Conservation (phyloP, 1,140 invertebrate species). For the Pachypsylla venusta region DNA sequence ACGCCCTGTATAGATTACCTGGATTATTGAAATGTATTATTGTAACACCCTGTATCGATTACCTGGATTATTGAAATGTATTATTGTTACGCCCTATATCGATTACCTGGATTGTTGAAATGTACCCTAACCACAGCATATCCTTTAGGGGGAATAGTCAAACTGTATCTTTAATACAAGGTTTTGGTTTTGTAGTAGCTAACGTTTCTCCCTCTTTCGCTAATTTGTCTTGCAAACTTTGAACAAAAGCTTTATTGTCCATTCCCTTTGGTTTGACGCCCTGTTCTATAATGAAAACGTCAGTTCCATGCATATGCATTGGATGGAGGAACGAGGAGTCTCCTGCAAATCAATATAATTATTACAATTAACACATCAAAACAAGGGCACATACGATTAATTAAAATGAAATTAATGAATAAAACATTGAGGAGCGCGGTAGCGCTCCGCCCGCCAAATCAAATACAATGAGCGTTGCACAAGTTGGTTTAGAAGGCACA, state of each 20-base stretch:
- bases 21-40: too few species aligned
- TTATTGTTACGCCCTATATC: conserved; percentile 74
- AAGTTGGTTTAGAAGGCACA: too few species aligned
- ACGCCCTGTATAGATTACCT: too few species aligned
- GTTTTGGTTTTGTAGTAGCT: conserved; percentile 42
- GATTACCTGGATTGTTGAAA: conserved; percentile 69
- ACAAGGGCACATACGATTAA: too few species aligned
- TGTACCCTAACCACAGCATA: conserved; percentile 77
- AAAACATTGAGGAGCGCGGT: too few species aligned
- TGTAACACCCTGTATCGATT: too few species aligned
- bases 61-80: conserved; percentile 74
- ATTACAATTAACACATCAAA: too few species aligned
- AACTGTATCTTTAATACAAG: conserved; percentile 64
- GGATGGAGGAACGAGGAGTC: conserved; percentile 41
- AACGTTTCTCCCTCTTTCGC: conserved; percentile 25
- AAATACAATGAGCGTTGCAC: too few species aligned
- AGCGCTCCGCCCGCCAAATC: too few species aligned
- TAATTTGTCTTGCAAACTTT: conserved; percentile 23
- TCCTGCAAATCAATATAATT: too few species aligned
- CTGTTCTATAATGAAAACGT: conserved; percentile 64
- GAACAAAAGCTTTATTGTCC: conserved; percentile 45
- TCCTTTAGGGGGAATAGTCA: conserved; percentile 81
- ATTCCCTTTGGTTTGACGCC: conserved; percentile 53
- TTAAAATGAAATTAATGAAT: too few species aligned
- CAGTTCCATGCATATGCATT: conserved; percentile 75